These are phyloP conservation scores for Anabas testudineus DNA, from an alignment of 2,797 vertebrate genomes.

Conservation along the genomic window DNA sequence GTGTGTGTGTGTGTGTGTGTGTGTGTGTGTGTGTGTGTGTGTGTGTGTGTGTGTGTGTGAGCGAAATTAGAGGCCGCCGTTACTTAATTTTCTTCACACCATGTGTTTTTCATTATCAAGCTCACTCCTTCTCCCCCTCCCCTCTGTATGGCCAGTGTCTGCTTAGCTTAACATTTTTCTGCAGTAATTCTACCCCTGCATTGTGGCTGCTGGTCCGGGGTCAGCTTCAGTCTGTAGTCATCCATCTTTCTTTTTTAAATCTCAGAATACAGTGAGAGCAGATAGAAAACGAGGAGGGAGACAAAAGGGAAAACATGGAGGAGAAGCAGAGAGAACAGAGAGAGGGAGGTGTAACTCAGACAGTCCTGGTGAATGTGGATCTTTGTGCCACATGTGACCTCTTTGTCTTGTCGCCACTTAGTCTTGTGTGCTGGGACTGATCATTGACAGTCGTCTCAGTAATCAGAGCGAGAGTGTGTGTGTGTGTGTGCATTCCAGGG, in stretches of 20 bases:
- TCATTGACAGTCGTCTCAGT: not conserved
- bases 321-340: constrained; percentile 30
- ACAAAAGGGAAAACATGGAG: constrained; percentile 42
- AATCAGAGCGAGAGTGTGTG: not conserved
- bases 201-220: constrained; percentile 54
- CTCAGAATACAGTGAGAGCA: constrained; percentile 33
- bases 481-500: constrained; percentile 13
- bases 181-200: constrained; percentile 76
- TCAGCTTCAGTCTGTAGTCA: constrained; percentile 42
- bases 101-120: constrained; percentile 76
- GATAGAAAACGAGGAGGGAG: constrained; percentile 11
- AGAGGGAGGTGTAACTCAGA: constrained; percentile 52
- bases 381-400: constrained; percentile 42
- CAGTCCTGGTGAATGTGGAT: constrained; percentile 39
- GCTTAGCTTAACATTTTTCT: constrained; percentile 60
- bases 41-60: constrained; percentile 11
- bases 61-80: constrained; percentile 27
- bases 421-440: constrained; percentile 25
- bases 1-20: constrained; percentile 19
- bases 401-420: constrained; percentile 45
- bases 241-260: constrained; percentile 33
- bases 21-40: constrained; percentile 9
- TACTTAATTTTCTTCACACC: constrained; percentile 53
- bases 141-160: constrained; percentile 23
- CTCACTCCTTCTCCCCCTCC: constrained; percentile 22